phyloP scores from a whole-genome alignment of 1,140 invertebrate species.

The Dolichoris vasculosae region DNA sequence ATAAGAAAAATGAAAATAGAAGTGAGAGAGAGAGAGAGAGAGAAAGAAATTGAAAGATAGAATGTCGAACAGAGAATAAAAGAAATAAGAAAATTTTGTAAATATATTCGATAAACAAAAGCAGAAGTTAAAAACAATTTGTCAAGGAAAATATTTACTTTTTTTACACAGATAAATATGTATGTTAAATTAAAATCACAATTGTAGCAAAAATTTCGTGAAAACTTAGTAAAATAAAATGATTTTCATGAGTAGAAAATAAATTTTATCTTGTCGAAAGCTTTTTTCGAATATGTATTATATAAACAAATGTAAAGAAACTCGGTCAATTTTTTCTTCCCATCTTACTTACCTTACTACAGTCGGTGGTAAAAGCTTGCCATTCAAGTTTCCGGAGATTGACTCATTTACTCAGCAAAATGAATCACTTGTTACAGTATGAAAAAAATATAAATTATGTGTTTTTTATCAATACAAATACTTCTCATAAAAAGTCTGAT shows the following conservation, averaged over 20 bases:
- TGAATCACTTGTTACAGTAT: neutral
- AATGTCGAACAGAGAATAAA: neutral
- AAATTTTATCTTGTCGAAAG: neutral
- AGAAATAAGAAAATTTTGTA: slow-evolving; percentile 16
- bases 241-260: neutral
- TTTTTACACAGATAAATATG: neutral
- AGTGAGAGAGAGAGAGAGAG: neutral
- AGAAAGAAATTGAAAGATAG: neutral
- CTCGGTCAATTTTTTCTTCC: neutral
- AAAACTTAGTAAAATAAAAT: neutral
- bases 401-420: neutral
- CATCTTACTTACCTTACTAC: neutral
- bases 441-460: neutral
- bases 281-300: neutral
- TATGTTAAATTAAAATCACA: neutral
- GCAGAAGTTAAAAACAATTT: neutral
- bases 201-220: neutral
- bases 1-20: neutral
- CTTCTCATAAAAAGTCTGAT: too few relatives aligned
- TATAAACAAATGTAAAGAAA: neutral
- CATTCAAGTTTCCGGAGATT: neutral
- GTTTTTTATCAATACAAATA: too few relatives aligned
- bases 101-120: slow-evolving; percentile 27
- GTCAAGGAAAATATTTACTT: neutral
- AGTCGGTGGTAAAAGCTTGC: neutral